These are phyloP conservation scores for Drosophila subobscura DNA, from an alignment of 1,140 invertebrate genomes.

Conservation along the genomic window DNA sequence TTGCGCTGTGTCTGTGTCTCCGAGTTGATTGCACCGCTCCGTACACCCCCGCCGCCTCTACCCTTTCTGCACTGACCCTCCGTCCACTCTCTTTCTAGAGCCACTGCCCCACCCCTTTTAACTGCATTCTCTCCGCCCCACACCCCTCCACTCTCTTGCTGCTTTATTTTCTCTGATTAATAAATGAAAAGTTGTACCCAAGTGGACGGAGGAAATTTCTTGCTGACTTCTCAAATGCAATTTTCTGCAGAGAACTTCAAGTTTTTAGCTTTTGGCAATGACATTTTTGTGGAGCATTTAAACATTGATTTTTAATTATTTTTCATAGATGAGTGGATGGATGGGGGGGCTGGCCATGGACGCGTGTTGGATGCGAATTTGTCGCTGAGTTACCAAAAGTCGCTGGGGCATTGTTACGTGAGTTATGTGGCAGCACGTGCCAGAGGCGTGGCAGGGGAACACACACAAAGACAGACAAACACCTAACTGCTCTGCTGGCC, in stretches of 20 bases:
- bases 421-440: slow-evolving; percentile 46
- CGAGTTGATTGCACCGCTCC: slow-evolving; percentile 68
- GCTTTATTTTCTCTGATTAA: slow-evolving; percentile 68
- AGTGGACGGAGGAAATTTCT: slow-evolving; percentile 23
- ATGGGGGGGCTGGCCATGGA: slow-evolving; percentile 4
- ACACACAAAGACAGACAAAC: slow-evolving; percentile 10
- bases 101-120: background rate
- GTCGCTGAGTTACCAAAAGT: background rate
- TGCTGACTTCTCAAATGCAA: slow-evolving; percentile 50
- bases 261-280: slow-evolving; percentile 54
- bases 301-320: slow-evolving; percentile 76
- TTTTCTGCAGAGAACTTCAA: slow-evolving; percentile 36
- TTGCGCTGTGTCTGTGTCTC: slow-evolving; percentile 69
- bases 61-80: background rate
- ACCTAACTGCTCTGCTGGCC: slow-evolving; percentile 42
- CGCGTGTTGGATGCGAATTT: background rate
- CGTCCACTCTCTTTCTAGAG: too few relatives aligned
- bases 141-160: slow-evolving; percentile 48
- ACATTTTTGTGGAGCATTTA: slow-evolving; percentile 45
- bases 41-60: slow-evolving; percentile 17
- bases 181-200: slow-evolving; percentile 58
- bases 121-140: slow-evolving; percentile 8
- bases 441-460: slow-evolving; percentile 7
- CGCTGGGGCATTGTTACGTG: slow-evolving; percentile 18
- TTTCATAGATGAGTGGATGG: background rate